Conservation (phyloP, 2,113 vertebrate genomes). For the Crocuta crocuta region DNA sequence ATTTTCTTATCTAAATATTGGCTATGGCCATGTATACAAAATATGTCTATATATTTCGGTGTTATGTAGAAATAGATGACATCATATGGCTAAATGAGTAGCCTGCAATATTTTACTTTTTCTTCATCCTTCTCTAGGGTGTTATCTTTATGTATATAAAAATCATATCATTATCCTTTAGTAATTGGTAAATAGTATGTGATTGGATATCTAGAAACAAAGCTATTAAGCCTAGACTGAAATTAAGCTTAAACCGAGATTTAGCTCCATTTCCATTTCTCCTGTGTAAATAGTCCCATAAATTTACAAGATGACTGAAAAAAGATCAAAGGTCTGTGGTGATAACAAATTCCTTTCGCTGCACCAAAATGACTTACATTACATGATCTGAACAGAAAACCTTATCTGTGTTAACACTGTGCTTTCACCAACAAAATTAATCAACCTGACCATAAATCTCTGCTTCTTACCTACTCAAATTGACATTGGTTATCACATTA, state of each 20-base stretch:
- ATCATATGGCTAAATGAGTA: not conserved
- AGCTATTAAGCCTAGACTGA: not conserved
- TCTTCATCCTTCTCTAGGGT: not conserved
- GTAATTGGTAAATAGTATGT: too few species aligned
- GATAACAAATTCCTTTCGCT: not conserved
- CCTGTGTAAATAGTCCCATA: not conserved
- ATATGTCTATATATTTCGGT: not conserved
- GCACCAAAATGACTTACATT: not conserved
- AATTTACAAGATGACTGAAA: not conserved
- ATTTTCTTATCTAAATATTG: not conserved
- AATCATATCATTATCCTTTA: not conserved
- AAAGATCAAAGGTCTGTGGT: not conserved
- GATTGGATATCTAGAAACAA: not conserved
- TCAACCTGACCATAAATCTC: not conserved
- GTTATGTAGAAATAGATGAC: not conserved
- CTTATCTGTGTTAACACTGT: too few species aligned
- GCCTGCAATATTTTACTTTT: not conserved
- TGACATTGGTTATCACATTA: not conserved
- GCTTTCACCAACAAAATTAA: not conserved
- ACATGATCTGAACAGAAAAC: not conserved
- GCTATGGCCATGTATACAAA: not conserved
- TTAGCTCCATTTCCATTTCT: not conserved
- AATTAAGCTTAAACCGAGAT: not conserved
- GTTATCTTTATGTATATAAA: not conserved
- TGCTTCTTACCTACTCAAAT: not conserved